Evolutionary conservation across 1,140 invertebrate genomes (phyloP).

Genomic region (Periplaneta americana): DNA sequence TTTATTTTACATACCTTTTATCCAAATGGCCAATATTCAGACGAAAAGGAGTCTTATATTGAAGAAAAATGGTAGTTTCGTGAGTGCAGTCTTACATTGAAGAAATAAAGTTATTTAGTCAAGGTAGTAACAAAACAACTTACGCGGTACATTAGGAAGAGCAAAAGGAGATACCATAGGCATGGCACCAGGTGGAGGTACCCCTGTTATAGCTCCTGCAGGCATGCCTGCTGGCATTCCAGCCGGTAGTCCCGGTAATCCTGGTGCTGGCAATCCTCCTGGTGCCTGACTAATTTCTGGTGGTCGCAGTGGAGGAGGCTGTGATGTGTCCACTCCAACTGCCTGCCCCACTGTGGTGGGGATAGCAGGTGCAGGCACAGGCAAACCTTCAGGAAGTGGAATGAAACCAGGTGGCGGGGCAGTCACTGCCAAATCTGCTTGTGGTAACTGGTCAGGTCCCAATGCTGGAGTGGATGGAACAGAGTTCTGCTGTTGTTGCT

Average conservation of each 20-base stretch:
- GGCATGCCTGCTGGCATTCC: not conserved
- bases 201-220: slow-evolving; percentile 1
- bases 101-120: no score
- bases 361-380: not conserved
- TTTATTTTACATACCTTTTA: no score
- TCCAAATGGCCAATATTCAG: no score
- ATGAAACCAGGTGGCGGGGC: slow-evolving; percentile 27
- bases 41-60: no score
- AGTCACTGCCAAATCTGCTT: not conserved
- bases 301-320: slow-evolving; percentile 48
- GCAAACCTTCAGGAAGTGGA: slow-evolving; percentile 27
- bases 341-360: slow-evolving; percentile 8
- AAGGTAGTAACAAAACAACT: slow-evolving; percentile 26
- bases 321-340: slow-evolving; percentile 50
- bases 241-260: slow-evolving; percentile 1
- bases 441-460: not conserved
- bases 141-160: slow-evolving; percentile 44
- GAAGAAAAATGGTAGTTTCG: no score
- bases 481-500: slow-evolving; percentile 19
- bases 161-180: slow-evolving; percentile 45
- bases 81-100: no score
- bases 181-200: slow-evolving; percentile 26
- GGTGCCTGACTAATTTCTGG: not conserved
- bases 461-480: not conserved
- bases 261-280: not conserved